Base-by-base conservation (phyloP, 2,888 invertebrate species). In the Watsonalla binaria region DNA sequence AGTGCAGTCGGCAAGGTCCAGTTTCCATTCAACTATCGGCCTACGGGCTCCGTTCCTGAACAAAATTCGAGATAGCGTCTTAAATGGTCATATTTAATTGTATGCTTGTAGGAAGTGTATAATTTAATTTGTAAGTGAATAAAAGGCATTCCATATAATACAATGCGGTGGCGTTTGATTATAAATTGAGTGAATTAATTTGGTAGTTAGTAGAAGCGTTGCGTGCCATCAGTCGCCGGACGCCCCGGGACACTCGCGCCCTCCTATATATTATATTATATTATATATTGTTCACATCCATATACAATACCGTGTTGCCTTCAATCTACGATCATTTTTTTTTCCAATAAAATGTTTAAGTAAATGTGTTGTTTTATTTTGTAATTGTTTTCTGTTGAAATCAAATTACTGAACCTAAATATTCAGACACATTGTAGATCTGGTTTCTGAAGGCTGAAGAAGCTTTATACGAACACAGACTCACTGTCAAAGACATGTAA, bases 241-340 rank as follows among this genome's bases (percentile, higher is more conserved):
- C 63, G 60, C 13, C 52, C 45, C 46, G 37, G 35, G 54, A 55
- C 58, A 55, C 54, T 52, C 52, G 52, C 54, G 50, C 11, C 11
- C 5, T 42, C 5, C 4, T 11, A 11, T 42, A 11, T 42, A 11
- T 24, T 24, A 24, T 24, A 11, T 24, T 24, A 24, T 24, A 24
- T 24, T 24, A 24, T 24, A 80, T 83, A 80, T 74, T 77, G 78
- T 80, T 80, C 82, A 80, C 78, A 82, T 84, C 81, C 35, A 78
- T 84, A 84, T 84, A 87, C 84, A 85, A 87, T 88, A 91, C 91
- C 90, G 85, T 82, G 90, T 91, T 91, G 91, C 91, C 91, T 91
- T 90, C 88, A 86, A 84, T 86, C 80, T 89, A 89, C 86, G 82
- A 88, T 86, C 86, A 86, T 76, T 75, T 77, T 89, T 77, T 89